A percentile compares a stretch with the other conserved stretches of the same genome.
Conservation (phyloP, 2,113 vertebrate species). For the Phaethon lepturus region DNA sequence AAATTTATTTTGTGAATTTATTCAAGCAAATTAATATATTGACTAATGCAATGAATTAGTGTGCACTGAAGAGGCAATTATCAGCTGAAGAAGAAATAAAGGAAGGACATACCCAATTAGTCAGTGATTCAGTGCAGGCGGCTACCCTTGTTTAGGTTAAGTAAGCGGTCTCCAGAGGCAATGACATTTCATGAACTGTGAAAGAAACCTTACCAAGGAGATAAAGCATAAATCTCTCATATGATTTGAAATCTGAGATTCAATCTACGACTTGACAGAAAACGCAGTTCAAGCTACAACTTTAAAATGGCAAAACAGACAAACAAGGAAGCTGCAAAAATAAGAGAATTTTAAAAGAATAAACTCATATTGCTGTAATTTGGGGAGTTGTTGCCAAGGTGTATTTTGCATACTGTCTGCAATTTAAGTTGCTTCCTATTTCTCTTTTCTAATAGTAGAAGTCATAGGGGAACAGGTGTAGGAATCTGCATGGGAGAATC, state of each 20-base stretch:
- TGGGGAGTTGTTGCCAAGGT: not conserved
- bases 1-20: not conserved
- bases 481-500: not conserved
- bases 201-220: slow-evolving; percentile 6
- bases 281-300: not conserved
- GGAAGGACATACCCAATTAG: slow-evolving; percentile 1
- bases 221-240: not conserved
- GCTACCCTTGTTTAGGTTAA: slow-evolving; percentile 1
- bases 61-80: not conserved
- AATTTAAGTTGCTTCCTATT: not conserved
- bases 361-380: not conserved
- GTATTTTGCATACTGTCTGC: not conserved
- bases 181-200: not conserved
- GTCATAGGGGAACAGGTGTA: not conserved
- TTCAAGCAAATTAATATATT: not conserved
- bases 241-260: not conserved
- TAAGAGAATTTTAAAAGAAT: not conserved
- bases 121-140: slow-evolving; percentile 35
- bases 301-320: not conserved
- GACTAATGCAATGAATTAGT: not conserved
- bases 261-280: not conserved
- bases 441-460: not conserved
- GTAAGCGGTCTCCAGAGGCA: not conserved
- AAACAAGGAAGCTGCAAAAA: not conserved
- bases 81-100: not conserved